Conservation (phyloP, 2,888 invertebrate genomes). For the Hirtodrosophila duncani region DNA sequence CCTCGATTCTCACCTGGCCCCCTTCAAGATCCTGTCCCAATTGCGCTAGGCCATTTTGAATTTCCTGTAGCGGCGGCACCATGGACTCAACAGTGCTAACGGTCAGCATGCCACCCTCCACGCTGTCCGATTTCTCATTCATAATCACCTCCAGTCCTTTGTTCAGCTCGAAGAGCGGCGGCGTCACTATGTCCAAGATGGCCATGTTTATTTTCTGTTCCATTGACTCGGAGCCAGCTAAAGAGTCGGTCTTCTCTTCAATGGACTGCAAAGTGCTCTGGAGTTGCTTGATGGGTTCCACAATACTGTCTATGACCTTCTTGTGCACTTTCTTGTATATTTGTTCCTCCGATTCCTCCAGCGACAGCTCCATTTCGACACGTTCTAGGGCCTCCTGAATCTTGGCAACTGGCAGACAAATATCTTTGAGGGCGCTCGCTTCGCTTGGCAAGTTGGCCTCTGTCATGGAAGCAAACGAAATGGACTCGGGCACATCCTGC, state of each 20-base stretch:
- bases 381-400: constrained; percentile 79
- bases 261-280: constrained; percentile 69
- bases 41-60: constrained; percentile 80
- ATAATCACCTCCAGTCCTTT: constrained; percentile 81
- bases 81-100: constrained; percentile 79
- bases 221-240: constrained; percentile 66
- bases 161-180: constrained; percentile 82
- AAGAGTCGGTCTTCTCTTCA: constrained; percentile 64
- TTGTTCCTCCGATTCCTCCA: constrained; percentile 75
- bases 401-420: constrained; percentile 78
- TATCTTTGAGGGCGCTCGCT: constrained; percentile 73
- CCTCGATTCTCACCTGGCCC: constrained; percentile 64
- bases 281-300: constrained; percentile 72
- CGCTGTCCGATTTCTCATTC: constrained; percentile 68
- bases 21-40: constrained; percentile 79
- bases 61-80: constrained; percentile 81
- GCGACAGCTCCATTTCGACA: constrained; percentile 75
- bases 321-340: constrained; percentile 75
- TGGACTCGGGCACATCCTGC: constrained; percentile 71
- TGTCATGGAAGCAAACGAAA: constrained; percentile 74
- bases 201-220: constrained; percentile 80
- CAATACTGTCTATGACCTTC: constrained; percentile 71
- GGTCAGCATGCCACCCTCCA: constrained; percentile 77
- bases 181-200: constrained; percentile 82
- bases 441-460: constrained; percentile 75